Conservation (phyloP, 2,113 vertebrate genomes). For the Rhynchopsitta pachyrhyncha region DNA sequence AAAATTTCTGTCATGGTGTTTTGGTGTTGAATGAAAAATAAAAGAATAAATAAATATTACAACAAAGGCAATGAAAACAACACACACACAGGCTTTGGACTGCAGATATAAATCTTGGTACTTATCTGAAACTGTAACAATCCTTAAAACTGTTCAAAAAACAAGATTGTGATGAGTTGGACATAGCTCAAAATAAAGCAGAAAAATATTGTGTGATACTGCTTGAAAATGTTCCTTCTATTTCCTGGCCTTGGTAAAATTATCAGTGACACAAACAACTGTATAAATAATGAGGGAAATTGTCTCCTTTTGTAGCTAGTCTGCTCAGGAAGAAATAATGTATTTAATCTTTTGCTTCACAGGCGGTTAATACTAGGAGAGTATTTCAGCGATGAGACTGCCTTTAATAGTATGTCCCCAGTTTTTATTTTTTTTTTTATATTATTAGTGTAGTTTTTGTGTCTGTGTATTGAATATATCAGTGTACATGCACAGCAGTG, state of each 20-base stretch:
- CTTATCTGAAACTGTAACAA: neutral
- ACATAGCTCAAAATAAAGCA: neutral
- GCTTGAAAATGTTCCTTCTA: neutral
- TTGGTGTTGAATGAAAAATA: neutral
- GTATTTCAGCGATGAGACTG: neutral
- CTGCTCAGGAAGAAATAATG: neutral
- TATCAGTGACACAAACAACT: neutral
- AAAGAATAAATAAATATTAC: neutral
- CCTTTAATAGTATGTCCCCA: neutral
- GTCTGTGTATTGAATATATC: neutral
- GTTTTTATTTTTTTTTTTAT: neutral
- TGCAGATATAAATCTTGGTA: neutral
- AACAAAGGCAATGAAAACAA: neutral
- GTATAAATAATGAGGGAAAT: neutral
- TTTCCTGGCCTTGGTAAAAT: neutral
- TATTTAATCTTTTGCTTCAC: slow-evolving; percentile 7
- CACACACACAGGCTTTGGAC: neutral
- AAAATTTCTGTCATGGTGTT: neutral
- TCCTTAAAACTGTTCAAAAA: neutral
- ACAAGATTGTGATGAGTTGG: neutral
- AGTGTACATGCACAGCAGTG: neutral
- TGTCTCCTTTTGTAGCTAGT: neutral
- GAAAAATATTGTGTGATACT: neutral
- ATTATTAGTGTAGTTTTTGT: neutral
- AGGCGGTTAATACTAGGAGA: neutral